Evolutionary conservation across 2,113 vertebrate species (phyloP).

Genomic region (Pelecanus crispus): DNA sequence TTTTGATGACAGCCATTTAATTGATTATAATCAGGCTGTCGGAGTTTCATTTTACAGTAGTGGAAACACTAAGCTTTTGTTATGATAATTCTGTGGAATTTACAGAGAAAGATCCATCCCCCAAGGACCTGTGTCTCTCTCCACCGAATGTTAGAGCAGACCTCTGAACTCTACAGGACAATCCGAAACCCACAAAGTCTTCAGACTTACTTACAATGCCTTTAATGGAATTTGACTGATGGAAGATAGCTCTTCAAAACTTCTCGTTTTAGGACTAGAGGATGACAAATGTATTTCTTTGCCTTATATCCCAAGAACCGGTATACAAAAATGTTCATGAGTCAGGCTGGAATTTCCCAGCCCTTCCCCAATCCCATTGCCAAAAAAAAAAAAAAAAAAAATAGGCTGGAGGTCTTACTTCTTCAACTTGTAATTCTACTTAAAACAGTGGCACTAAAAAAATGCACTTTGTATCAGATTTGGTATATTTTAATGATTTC

Average conservation of each 20-base stretch:
- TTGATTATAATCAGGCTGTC: not conserved
- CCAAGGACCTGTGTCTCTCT: not conserved
- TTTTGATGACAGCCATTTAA: not conserved
- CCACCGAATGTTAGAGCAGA: not conserved
- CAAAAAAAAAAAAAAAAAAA: slow-evolving; percentile 2
- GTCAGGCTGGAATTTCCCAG: not conserved
- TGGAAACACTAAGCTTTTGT: not conserved
- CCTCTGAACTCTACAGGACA: not conserved
- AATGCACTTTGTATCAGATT: not conserved
- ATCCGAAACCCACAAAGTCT: not conserved
- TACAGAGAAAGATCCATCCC: not conserved
- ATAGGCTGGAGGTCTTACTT: not conserved
- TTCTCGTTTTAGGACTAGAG: not conserved
- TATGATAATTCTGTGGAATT: not conserved
- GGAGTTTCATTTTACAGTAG: not conserved
- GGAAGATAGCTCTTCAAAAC: not conserved
- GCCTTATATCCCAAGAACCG: not conserved
- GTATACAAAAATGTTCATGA: not conserved
- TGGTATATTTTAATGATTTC: not conserved
- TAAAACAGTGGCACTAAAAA: not conserved
- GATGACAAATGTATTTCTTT: not conserved
- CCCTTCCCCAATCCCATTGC: not conserved
- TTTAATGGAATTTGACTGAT: not conserved
- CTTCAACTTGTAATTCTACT: not conserved
- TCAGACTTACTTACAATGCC: not conserved